Conservation (phyloP, 2,113 vertebrate species). For the Laticauda laticaudata region DNA sequence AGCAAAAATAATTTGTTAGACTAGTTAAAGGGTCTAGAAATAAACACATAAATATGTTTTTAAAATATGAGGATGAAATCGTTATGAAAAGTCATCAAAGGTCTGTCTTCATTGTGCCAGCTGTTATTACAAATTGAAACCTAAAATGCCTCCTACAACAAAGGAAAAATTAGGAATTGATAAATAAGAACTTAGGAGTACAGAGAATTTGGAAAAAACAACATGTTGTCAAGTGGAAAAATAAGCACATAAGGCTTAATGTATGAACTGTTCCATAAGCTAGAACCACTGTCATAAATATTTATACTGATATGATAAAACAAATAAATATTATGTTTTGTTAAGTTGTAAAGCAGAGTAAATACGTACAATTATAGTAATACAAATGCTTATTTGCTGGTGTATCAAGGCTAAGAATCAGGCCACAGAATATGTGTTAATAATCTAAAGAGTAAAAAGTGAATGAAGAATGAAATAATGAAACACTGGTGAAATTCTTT, state of each 20-base stretch:
- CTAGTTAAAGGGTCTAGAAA: not conserved
- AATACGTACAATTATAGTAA: not conserved
- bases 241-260: not conserved
- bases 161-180: not conserved
- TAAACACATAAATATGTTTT: not conserved
- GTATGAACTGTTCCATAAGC: not conserved
- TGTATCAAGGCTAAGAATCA: slow-evolving; percentile 18
- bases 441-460: not conserved
- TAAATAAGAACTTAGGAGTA: not conserved
- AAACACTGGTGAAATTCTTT: not conserved
- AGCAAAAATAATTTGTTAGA: not conserved
- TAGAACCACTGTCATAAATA: not conserved
- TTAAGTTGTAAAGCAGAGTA: not conserved
- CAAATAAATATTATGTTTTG: not conserved
- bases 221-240: not conserved
- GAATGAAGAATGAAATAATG: not conserved
- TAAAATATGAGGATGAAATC: not conserved
- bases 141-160: not conserved
- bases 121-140: not conserved
- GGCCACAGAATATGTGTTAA: slow-evolving; percentile 4
- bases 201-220: not conserved
- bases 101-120: not conserved
- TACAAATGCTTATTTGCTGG: slow-evolving; percentile 1
- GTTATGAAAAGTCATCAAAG: not conserved
- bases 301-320: not conserved